These are phyloP conservation scores for Palythoa grandis DNA, from an alignment of 92 coral and sea anemone genomes.

Conservation along the genomic window DNA sequence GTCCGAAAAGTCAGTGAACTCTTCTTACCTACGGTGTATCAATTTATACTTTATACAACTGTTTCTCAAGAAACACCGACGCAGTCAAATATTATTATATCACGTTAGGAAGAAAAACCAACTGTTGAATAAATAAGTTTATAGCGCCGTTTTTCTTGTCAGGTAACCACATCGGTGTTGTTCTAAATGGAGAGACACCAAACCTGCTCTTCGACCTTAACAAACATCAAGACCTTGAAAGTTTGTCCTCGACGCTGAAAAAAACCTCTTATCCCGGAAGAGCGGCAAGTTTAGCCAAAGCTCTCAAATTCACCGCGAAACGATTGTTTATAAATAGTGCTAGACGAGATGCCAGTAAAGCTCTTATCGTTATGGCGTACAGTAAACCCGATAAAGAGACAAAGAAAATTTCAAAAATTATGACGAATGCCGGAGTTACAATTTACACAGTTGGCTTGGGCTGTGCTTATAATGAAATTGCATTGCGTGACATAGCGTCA, in stretches of 20 bases:
- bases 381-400: conserved; percentile 20
- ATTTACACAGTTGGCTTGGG: conserved; percentile 26
- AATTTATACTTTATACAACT: no score
- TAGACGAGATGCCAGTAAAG: conserved; percentile 17
- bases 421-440: conserved; percentile 10
- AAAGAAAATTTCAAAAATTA: conserved; percentile 2
- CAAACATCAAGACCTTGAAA: conserved; percentile 5
- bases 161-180: conserved; percentile 27
- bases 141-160: not conserved
- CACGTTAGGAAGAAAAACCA: no score
- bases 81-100: no score
- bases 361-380: conserved; percentile 27
- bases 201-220: conserved; percentile 25
- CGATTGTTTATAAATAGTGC: conserved; percentile 20
- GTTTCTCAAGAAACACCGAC: no score
- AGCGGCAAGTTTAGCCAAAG: not conserved
- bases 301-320: conserved; percentile 26
- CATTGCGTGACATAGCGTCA: not conserved
- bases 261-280: not conserved
- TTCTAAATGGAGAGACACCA: conserved; percentile 19
- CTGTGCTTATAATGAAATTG: not conserved
- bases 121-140: no score
- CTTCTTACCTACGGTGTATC: no score
- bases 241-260: conserved; percentile 15
- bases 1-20: no score